phyloP scores from a whole-genome alignment of 2,113 vertebrate species.

The Oxyruncus cristatus region DNA sequence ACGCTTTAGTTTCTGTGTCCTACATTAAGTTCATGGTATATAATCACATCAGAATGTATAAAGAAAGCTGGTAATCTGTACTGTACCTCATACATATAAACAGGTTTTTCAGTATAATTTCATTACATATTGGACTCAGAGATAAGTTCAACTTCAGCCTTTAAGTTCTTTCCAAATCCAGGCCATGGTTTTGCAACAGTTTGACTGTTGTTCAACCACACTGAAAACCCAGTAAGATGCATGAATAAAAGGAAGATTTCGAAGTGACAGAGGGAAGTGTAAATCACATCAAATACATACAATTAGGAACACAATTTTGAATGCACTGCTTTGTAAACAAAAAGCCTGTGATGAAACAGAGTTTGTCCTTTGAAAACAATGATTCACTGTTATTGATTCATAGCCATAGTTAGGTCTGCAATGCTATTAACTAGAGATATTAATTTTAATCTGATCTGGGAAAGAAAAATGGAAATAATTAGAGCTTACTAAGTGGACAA shows the following conservation, averaged over 20 bases:
- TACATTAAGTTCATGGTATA: fast-evolving
- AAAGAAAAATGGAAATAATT: background rate
- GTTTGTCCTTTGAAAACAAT: background rate
- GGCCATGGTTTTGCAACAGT: fast-evolving
- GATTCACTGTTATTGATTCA: background rate
- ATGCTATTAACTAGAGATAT: background rate
- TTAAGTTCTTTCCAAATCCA: background rate
- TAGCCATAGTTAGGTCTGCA: background rate
- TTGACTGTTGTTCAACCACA: background rate
- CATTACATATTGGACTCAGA: background rate
- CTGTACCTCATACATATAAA: background rate
- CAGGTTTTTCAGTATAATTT: background rate
- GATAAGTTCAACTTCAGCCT: background rate
- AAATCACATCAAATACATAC: background rate
- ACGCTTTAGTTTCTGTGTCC: background rate
- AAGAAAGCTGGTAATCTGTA: background rate
- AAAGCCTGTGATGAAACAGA: background rate
- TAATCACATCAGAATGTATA: fast-evolving
- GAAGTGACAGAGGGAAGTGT: background rate
- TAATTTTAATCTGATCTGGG: background rate
- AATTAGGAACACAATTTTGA: background rate
- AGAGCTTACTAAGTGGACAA: background rate
- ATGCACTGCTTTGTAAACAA: background rate
- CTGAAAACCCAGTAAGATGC: background rate
- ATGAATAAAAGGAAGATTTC: background rate